A percentile compares a stretch with the other conserved stretches of the same genome.
Conservation (phyloP, 2,797 vertebrate genomes). For the Amblyopsis hoosieri region DNA sequence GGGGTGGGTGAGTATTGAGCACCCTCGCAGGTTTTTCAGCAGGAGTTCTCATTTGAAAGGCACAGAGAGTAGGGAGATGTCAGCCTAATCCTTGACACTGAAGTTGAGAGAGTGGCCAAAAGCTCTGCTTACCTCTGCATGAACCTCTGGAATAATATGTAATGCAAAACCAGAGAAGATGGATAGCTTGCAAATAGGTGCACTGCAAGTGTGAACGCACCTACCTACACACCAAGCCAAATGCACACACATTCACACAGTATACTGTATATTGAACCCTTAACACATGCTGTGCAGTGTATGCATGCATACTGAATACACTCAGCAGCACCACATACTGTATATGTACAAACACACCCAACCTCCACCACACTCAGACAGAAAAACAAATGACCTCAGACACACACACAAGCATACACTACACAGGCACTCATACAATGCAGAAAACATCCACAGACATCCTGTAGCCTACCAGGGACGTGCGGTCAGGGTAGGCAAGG, state of each 20-base stretch:
- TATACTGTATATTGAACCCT: too few species aligned
- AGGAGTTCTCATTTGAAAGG: constrained; percentile 66
- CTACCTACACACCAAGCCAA: too few species aligned
- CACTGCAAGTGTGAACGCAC: too few species aligned
- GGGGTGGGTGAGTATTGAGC: constrained; percentile 48
- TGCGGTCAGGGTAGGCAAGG: too few species aligned
- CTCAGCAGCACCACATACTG: too few species aligned
- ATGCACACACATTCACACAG: too few species aligned
- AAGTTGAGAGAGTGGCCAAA: constrained; percentile 42
- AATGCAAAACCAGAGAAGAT: neutral
- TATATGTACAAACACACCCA: too few species aligned
- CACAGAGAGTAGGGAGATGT: constrained; percentile 64
- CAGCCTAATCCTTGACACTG: constrained; percentile 71
- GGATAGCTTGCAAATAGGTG: too few species aligned
- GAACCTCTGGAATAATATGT: constrained; percentile 42
- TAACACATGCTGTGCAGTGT: too few species aligned
- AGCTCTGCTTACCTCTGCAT: constrained; percentile 26
- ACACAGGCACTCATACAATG: neutral
- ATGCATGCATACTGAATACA: too few species aligned
- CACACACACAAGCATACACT: neutral
- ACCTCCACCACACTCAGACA: constrained; percentile 12
- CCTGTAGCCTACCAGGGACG: neutral
- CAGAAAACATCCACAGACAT: neutral
- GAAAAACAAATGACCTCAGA: constrained; percentile 8
- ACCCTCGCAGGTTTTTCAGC: constrained; percentile 62